Conservation (phyloP, 23 tunicate genomes). For the Styela clava region DNA sequence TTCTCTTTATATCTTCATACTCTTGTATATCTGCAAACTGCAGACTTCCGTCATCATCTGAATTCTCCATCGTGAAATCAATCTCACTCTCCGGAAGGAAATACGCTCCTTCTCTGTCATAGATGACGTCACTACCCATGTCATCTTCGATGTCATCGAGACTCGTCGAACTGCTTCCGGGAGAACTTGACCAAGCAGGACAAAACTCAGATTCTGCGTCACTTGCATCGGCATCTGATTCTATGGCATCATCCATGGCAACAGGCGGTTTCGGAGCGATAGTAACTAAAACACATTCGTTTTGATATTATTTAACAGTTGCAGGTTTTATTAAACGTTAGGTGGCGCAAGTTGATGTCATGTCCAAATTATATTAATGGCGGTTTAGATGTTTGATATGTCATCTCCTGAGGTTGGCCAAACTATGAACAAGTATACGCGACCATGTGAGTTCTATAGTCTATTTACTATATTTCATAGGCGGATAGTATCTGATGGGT, state of each 20-base stretch:
- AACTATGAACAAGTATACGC: too few relatives aligned
- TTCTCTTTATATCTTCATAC: not conserved
- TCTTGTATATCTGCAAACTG: not conserved
- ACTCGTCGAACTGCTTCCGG: slow-evolving; percentile 14
- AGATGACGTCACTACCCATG: slow-evolving; percentile 4
- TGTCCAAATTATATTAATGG: too few relatives aligned
- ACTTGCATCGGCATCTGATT: slow-evolving; percentile 21
- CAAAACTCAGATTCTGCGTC: slow-evolving; percentile 76
- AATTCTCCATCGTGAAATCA: not conserved
- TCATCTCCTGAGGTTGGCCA: too few relatives aligned
- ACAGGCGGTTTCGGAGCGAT: not conserved
- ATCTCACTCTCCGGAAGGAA: not conserved
- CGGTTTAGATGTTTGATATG: too few relatives aligned
- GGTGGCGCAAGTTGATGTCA: too few relatives aligned
- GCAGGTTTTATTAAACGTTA: not conserved
- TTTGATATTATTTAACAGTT: not conserved
- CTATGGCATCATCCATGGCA: slow-evolving; percentile 19
- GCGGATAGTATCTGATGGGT: too few relatives aligned
- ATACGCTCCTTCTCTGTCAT: not conserved
- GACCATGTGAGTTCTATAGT: too few relatives aligned
- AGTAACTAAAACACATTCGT: too few relatives aligned
- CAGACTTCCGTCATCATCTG: not conserved
- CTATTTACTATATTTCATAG: too few relatives aligned
- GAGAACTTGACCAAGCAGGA: slow-evolving; percentile 84
- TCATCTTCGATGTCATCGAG: slow-evolving; percentile 21